Conservation (phyloP, 2,888 invertebrate genomes). For the Pheosia gnoma region DNA sequence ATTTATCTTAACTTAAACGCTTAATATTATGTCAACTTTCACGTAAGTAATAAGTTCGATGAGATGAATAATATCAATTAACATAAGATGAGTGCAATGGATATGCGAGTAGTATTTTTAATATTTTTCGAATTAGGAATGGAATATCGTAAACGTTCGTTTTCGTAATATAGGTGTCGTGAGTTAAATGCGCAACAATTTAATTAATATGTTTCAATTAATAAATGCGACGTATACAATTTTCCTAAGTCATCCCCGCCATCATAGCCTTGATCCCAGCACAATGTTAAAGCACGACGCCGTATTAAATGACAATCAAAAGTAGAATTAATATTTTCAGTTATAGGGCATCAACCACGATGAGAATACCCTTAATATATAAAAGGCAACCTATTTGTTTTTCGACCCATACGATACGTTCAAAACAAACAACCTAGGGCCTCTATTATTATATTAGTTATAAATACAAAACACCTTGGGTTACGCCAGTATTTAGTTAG, state of each 20-base stretch:
- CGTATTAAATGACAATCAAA: not conserved
- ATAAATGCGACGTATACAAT: not conserved
- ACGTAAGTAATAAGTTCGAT: not conserved
- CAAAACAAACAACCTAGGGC: too few relatives aligned
- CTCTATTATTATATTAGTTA: not conserved
- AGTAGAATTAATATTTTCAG: too few relatives aligned
- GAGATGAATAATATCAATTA: not conserved
- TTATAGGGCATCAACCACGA: too few relatives aligned
- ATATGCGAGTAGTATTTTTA: too few relatives aligned
- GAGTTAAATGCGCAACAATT: not conserved
- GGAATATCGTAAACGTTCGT: too few relatives aligned
- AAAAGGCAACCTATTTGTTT: too few relatives aligned
- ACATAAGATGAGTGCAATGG: not conserved
- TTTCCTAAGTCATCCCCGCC: not conserved
- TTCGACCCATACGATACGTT: too few relatives aligned
- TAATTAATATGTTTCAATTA: too few relatives aligned
- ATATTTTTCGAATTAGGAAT: too few relatives aligned
- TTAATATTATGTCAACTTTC: not conserved
- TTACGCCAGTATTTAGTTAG: not conserved
- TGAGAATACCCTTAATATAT: too few relatives aligned
- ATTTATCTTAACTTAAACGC: not conserved
- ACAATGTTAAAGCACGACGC: not conserved
- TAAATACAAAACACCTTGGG: not conserved
- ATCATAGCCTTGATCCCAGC: slow-evolving; percentile 2
- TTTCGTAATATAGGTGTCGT: not conserved